Base-by-base conservation (phyloP, 2,888 invertebrate species). In the Pharmacophagus antenor region DNA sequence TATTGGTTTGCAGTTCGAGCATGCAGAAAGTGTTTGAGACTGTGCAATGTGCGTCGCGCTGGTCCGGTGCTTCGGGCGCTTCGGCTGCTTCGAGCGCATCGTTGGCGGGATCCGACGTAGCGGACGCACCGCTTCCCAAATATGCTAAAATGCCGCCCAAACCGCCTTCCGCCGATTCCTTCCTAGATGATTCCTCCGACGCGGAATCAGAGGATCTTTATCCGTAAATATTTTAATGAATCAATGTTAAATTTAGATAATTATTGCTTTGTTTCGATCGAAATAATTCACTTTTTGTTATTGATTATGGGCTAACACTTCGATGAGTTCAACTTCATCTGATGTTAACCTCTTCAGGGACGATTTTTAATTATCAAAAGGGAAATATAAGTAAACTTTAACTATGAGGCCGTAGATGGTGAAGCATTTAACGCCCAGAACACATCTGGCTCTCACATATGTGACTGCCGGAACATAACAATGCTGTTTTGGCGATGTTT, bases 21-120 rank as follows among this genome's bases (percentile, higher is more conserved):
- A 97, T 95, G 87, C 95, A 95, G 79, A 96, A 96, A 81, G 95
- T 97, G 61, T 97, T 98, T 83, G 97, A 98, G 75, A 98, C 98
- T 1, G 97, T 97, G 67, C 93, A 95, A 65, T 95, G 95, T 76
- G 96, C 95, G 59, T 94, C 94, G 27, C 94, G 94, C 0, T 89
- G 88, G 88, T 88, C 88, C 27, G 85, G 78, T 21, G 79, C 78
- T n/a, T 88, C 88, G 17, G 44, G 57, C 12, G 59, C 53, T 86
- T 88, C 88, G 37, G 84, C 77, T 25, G 79, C 53, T 85, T 88
- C 88, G 41, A 84, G 78, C 25, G 79, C 78, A 21, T 89, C 88
- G 20, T 66, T 88, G 41, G 70, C 85, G 53, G 85, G 87, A 46
- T 87, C 88, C 12, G 88, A 87, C 67, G 85, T 68, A 66, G 76